Base-by-base conservation (phyloP, 2,888 invertebrate species). In the Xylocampa areola region DNA sequence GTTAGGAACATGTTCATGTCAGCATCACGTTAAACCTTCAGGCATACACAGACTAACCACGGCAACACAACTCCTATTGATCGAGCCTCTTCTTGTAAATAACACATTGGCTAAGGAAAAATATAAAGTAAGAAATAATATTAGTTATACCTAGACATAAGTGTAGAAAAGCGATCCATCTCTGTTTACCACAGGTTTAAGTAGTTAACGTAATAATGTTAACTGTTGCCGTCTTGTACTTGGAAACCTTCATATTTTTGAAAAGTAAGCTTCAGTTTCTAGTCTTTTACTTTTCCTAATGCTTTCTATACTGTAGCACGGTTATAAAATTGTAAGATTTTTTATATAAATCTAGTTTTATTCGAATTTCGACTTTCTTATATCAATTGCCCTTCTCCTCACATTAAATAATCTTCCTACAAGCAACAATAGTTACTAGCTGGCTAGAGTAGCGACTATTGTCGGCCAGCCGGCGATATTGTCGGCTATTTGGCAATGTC, bases 381-480 rank as follows among this genome's bases (percentile, higher is more conserved):
- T 7, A 1, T 2, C 21, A 21, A 21, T 16, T 3, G 0, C 21
- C 10, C 6, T 19, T 8, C n/a, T 10, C 25, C 14, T 11, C n/a
- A 16, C 0, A 4, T n/a, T n/a, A n/a, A n/a, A n/a, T n/a, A n/a
- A 5, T 2, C 4, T 0, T 6, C 6, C 14, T 1, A 33, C n/a
- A 6, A 11, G 6, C 27, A 8, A 8, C 29, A 17, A 25, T 11
- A 21, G 13, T 10, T 27, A 21, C 6, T 6, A 10, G 21, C 8
- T 48, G 30, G 50, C 23, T 35, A 29, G 13, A 58, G 21, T 23
- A 35, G 52, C 13, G 10, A 37, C 33, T 21, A 4, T 29, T 13
- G 16, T 14, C 23, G 33, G 6, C 39, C 45, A 30, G 25, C 13
- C 10, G 16, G 35, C 33, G 2, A 17, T n/a, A 25, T 27, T 32